Conservation (phyloP, 1,140 invertebrate species). For the Drosophila sturtevanti region DNA sequence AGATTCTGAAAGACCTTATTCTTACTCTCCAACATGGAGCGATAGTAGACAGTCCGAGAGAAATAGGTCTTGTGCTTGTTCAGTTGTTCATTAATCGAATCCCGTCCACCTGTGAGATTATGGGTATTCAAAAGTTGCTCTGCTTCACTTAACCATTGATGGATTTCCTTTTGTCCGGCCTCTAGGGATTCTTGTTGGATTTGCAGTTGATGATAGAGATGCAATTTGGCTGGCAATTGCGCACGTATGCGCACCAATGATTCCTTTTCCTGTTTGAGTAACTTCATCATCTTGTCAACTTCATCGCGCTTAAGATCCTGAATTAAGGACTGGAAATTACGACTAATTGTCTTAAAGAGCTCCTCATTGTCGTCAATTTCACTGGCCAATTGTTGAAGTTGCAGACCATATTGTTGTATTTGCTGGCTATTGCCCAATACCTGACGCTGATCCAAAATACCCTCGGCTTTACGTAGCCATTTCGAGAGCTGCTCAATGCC, state of each 20-base stretch:
- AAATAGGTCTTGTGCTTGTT: conserved; percentile 95
- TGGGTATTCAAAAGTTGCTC: conserved; percentile 87
- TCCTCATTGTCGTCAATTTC: conserved; percentile 95
- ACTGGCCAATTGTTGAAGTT: conserved; percentile 89
- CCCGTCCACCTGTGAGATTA: conserved; percentile 87
- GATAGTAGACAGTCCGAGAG: conserved; percentile 93
- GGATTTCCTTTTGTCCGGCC: conserved; percentile 92
- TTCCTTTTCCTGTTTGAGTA: conserved; percentile 95
- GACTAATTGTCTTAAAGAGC: conserved; percentile 93
- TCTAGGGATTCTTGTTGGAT: conserved; percentile 96
- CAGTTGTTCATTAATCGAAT: conserved; percentile 88
- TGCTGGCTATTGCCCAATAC: conserved; percentile 89
- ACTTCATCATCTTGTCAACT: conserved; percentile 94
- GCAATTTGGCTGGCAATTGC: conserved; percentile 90
- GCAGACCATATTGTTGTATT: conserved; percentile 91
- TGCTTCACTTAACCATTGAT: conserved; percentile 92
- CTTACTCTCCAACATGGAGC: conserved; percentile 96
- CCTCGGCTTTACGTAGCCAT: conserved; percentile 92
- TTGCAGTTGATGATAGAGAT: conserved; percentile 91
- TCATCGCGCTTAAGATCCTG: conserved; percentile 95
- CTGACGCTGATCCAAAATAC: conserved; percentile 85
- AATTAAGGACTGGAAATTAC: conserved; percentile 94
- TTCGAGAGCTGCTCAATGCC: conserved; percentile 90
- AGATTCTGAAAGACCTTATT: conserved; percentile 96
- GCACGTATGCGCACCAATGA: conserved; percentile 91